Evolutionary conservation across 1,140 invertebrate genomes (phyloP).

Genomic region (Portunus trituberculatus): DNA sequence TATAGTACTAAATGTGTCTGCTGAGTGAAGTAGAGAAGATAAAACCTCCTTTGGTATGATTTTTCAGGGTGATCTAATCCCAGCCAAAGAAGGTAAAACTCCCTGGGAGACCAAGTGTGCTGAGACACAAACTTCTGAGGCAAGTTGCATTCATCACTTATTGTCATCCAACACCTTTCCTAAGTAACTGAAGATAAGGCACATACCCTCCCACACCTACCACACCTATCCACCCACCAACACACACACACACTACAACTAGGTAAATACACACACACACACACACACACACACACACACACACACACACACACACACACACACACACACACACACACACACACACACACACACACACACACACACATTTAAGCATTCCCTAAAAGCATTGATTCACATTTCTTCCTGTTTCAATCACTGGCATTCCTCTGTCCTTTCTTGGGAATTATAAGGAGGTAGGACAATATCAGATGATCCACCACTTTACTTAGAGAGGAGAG

Average conservation of each 20-base stretch:
- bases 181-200: too few species aligned
- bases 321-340: neutral
- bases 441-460: too few species aligned
- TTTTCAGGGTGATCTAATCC: conserved; percentile 67
- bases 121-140: conserved; percentile 60
- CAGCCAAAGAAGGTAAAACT: conserved; percentile 35
- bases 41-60: neutral
- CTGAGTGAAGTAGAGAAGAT: neutral
- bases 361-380: too few species aligned
- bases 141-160: neutral
- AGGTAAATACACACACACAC: too few species aligned
- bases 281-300: conserved; percentile 23
- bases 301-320: neutral
- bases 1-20: neutral
- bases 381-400: too few species aligned
- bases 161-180: too few species aligned
- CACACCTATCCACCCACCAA: neutral
- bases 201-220: too few species aligned
- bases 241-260: too few species aligned
- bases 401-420: too few species aligned
- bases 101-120: conserved; percentile 34
- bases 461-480: too few species aligned
- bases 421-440: too few species aligned
- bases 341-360: neutral
- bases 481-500: too few species aligned